A percentile compares a stretch with the other conserved stretches of the same genome.
These are phyloP conservation scores for Oscheius onirici DNA, from an alignment of 2,888 invertebrate species.

Conservation along the genomic window DNA sequence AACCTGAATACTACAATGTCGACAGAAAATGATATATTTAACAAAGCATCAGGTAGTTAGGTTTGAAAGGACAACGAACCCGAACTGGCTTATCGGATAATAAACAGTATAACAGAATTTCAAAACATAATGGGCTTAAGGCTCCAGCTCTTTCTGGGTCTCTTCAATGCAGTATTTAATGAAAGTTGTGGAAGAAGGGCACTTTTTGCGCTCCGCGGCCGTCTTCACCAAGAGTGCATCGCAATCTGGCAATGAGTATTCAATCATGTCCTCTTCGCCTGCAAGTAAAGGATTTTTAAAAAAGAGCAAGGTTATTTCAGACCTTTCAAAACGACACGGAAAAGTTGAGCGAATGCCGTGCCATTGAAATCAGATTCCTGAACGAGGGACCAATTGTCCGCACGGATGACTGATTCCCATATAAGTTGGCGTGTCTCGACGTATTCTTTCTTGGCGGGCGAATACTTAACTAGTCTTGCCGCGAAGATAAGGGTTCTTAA, in stretches of 20 bases:
- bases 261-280: constrained; percentile 1
- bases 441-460: background rate
- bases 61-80: background rate
- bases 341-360: background rate
- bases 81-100: too few relatives aligned
- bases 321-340: background rate
- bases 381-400: constrained; percentile 6
- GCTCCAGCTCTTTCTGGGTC: background rate
- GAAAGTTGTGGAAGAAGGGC: background rate
- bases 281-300: background rate
- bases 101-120: too few relatives aligned
- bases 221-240: background rate
- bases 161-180: constrained; percentile 2
- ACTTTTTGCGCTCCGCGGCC: background rate
- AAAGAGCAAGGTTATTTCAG: background rate
- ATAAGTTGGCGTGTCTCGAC: background rate
- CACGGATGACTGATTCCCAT: constrained; percentile 1
- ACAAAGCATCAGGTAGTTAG: background rate
- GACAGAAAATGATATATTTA: constrained; percentile 4
- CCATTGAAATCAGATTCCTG: background rate
- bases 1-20: background rate
- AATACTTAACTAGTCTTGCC: background rate
- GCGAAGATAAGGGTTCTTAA: constrained; percentile 9
- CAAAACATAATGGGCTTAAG: too few relatives aligned
- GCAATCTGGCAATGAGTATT: background rate